These are phyloP conservation scores for Melospiza georgiana DNA, from an alignment of 2,113 vertebrate genomes.

Conservation along the genomic window DNA sequence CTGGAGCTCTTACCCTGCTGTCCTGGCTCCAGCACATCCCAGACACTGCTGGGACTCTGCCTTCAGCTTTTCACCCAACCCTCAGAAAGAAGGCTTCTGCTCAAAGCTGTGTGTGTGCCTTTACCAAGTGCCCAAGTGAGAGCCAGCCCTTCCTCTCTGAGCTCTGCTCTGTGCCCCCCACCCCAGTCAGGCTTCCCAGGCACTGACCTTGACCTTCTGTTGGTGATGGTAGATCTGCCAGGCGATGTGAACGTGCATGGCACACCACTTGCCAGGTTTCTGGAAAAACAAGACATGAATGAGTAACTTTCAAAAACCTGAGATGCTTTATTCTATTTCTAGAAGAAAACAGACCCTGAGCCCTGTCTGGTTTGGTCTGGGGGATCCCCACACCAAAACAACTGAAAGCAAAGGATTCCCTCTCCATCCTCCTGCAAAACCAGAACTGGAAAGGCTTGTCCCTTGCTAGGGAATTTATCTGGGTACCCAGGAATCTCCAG, in stretches of 20 bases:
- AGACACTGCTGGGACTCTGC: neutral
- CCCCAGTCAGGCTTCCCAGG: neutral
- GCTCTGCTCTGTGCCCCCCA: neutral
- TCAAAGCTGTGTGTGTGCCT: neutral
- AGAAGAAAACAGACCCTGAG: neutral
- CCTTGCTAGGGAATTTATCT: neutral
- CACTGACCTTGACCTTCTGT: conserved; percentile 97
- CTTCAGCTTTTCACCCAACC: neutral
- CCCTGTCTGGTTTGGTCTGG: neutral
- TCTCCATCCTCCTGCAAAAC: neutral
- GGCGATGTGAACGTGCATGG: conserved; percentile 96
- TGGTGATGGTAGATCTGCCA: conserved; percentile 99
- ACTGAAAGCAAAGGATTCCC: neutral
- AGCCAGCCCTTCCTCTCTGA: neutral
- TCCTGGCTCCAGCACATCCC: neutral
- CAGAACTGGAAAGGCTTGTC: neutral
- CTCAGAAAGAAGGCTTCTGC: neutral
- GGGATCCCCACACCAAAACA: neutral
- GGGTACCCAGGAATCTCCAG: neutral
- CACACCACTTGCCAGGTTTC: conserved; percentile 99
- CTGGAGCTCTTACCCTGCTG: neutral
- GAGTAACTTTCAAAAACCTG: neutral
- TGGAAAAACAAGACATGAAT: conserved; percentile 52
- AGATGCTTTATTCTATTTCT: neutral
- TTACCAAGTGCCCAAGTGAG: neutral